Base-by-base conservation (phyloP, 2,888 invertebrate species). In the Drosophila demipolita region DNA sequence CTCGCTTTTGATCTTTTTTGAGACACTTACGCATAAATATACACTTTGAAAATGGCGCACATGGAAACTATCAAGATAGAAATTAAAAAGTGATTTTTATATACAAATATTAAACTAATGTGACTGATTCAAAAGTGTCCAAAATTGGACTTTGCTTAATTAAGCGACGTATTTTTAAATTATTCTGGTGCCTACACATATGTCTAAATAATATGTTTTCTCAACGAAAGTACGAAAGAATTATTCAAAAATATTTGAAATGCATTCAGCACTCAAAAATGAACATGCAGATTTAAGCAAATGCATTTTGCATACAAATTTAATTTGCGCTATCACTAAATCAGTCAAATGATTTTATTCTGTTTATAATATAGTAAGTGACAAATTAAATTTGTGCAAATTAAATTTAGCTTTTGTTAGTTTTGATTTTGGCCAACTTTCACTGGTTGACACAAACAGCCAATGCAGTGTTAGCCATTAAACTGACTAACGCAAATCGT, bases 1-100 rank as follows among this genome's bases (percentile, higher is more conserved):
- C 60, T 61, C 76, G 63, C 88, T 79, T 85, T 85, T 87, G 86
- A 85, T 85, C 83, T 87, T 80, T 79, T 69, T 75, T 66, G 71
- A 69, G 74, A 76, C 73, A 69, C 71, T 77, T 74, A 65, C 23
- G 57, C 63, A 53, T 23, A 35, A 12, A 26, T 6, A 36, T 29
- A 50, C 42, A 64, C 73, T 65, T 62, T 45, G 55, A 62, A 67
- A 71, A 74, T 38, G 58, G 58, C 50, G 49, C 48, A 78, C 49
- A 78, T 78, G 75, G 50, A 50, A 78, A 78, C 70, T 78, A 78
- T 70, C 71, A 26, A 42, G 33, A 64, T 57, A 40, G 33, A 55
- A 69, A 65, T 53, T 73, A 42, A 73, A 68, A 69, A 78, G 48
- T 38, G 59, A 59, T 55, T 61, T 54, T 61, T 54, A 40, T 48